A percentile compares a stretch with the other conserved stretches of the same genome.
Conservation (phyloP, 1,140 invertebrate genomes). For the Globodera rostochiensis region DNA sequence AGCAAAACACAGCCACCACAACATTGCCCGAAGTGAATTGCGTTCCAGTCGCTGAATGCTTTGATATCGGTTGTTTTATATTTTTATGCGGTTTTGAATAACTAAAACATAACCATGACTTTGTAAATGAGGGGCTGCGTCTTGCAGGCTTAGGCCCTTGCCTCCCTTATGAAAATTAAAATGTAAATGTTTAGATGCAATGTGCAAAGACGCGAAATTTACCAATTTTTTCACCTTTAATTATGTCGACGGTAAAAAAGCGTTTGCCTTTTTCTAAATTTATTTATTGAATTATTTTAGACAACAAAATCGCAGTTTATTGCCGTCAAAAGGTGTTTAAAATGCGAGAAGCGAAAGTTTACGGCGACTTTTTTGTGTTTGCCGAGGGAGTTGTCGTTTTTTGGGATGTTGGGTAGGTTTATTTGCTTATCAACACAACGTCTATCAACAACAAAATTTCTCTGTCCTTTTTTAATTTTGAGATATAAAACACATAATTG, state of each 20-base stretch:
- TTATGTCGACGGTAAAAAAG: neutral
- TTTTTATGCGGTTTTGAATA: too few relatives aligned
- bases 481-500: neutral
- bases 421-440: neutral
- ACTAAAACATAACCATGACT: too few relatives aligned
- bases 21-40: slow-evolving; percentile 15
- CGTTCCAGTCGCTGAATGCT: neutral
- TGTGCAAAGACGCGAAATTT: neutral
- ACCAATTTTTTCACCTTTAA: neutral
- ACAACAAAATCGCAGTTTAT: slow-evolving; percentile 1
- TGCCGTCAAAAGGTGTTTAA: neutral
- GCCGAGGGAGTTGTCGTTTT: slow-evolving; percentile 28
- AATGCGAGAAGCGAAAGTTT: neutral
- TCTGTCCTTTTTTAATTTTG: neutral
- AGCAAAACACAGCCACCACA: neutral
- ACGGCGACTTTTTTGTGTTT: slow-evolving; percentile 29
- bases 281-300: neutral
- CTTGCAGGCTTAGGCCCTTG: too few relatives aligned
- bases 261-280: neutral
- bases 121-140: too few relatives aligned
- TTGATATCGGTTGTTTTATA: neutral
- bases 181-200: neutral
- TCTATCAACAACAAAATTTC: neutral
- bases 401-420: slow-evolving; percentile 23
- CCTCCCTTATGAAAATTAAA: too few relatives aligned